Evolutionary conservation across 2,888 invertebrate species (phyloP), one percentile per base, ranked within the genome.

Genomic region (Meliscaeva auricollis): DNA sequence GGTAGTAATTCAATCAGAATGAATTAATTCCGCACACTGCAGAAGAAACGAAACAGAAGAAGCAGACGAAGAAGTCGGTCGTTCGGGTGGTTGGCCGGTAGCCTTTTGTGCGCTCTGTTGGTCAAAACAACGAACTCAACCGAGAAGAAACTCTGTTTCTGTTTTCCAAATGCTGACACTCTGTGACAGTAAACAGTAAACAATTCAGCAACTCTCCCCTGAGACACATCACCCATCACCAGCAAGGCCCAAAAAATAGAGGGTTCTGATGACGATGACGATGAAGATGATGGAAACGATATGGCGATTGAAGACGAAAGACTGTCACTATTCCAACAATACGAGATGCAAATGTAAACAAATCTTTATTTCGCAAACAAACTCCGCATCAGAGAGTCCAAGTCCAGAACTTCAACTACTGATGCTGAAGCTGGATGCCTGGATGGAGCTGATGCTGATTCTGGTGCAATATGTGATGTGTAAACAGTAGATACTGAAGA

Each of bases 1-100:
- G 74, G 72, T 81, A 69, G 85, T 81, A 81, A 85, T 73, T 85
- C 81, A 85, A 85, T 85, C 85, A 72, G 50, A 85, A 85, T 77
- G 81, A 85, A 77, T 81, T 85, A 81, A 85, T 77, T 81, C 76
- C 62, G 73, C 76, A 85, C 75, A 72, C 81, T 77, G 81, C 44
- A 32, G 62, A 64, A 26, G 41, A 41, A 30, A 35, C 3, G 13
- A 38, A 38, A 38, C 38, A 38, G 6, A 35, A 35, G 35, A 35
- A 6, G 9, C 56, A 38, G 11, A 26, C 11, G 62, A 76, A 76
- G 81, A 58, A 73, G 73, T 62, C 66, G 56, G 48, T 78, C 2
- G 22, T 11, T 20, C 26, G 7, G n/a, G 7, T 7, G 52, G 52
- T 20, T 6, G 15, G 35, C 32, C 26, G 58, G 72, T 70, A 60